These are phyloP conservation scores for Cryptus viduatorius DNA, from an alignment of 2,888 invertebrate genomes.

Conservation along the genomic window DNA sequence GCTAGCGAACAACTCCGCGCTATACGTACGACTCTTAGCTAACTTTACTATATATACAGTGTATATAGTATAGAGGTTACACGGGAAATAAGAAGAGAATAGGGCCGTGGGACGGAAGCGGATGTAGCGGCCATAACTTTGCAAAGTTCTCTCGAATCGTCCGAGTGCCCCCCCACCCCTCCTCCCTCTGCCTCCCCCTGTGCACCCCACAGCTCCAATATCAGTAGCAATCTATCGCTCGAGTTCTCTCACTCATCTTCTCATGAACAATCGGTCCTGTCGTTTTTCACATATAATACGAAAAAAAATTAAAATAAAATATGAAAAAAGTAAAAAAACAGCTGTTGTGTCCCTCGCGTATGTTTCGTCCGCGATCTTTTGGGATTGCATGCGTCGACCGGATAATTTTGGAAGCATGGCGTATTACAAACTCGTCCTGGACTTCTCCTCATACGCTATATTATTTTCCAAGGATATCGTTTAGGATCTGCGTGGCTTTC, in stretches of 20 bases:
- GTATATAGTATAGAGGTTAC: constrained; percentile 51
- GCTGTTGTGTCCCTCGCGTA: constrained; percentile 22
- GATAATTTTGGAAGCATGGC: constrained; percentile 8
- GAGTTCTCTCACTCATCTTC: constrained; percentile 23
- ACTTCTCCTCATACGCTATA: constrained; percentile 19
- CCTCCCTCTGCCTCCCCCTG: constrained; percentile 68
- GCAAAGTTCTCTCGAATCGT: constrained; percentile 62
- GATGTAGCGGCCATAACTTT: constrained; percentile 82
- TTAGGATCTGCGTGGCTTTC: constrained; percentile 58
- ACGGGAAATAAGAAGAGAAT: constrained; percentile 75
- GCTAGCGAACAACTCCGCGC: constrained; percentile 59
- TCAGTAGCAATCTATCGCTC: constrained; percentile 39
- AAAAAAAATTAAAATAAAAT: not conserved
- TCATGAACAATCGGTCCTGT: not conserved
- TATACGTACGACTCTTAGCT: constrained; percentile 39
- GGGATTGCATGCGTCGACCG: not conserved
- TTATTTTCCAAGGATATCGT: constrained; percentile 52
- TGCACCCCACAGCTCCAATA: constrained; percentile 47
- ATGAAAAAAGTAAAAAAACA: not conserved
- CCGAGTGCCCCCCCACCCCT: constrained; percentile 8
- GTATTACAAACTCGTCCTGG: not conserved
- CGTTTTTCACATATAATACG: not conserved
- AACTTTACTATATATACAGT: constrained; percentile 6
- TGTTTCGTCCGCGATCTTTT: constrained; percentile 2
- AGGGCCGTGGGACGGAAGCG: constrained; percentile 84